phyloP scores from a whole-genome alignment of 1,140 invertebrate genomes.

The Drosophila lowei region DNA sequence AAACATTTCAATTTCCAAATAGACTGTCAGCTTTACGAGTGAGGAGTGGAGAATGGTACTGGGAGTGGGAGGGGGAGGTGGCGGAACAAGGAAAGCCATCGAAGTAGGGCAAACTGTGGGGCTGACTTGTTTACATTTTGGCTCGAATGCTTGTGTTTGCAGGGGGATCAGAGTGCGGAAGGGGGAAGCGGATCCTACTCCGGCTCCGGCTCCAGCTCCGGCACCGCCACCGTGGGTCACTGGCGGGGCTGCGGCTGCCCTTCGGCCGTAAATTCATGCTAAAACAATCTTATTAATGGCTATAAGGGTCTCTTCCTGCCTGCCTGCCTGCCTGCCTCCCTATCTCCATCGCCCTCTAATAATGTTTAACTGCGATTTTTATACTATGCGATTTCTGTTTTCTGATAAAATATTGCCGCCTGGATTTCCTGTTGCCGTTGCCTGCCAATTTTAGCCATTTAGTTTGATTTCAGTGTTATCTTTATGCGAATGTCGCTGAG shows the following conservation, averaged over 20 bases:
- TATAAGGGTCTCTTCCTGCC: conserved; percentile 45
- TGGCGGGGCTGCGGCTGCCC: conserved; percentile 23
- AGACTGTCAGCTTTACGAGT: conserved; percentile 35
- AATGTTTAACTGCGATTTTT: conserved; percentile 81
- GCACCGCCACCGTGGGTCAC: neutral
- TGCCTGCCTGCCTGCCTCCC: conserved; percentile 4
- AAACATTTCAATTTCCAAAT: conserved; percentile 80
- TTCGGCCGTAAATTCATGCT: conserved; percentile 76
- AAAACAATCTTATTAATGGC: conserved; percentile 81
- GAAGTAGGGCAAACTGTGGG: conserved; percentile 16
- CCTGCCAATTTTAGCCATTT: conserved; percentile 78
- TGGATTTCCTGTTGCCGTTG: conserved; percentile 72
- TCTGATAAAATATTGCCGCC: conserved; percentile 63
- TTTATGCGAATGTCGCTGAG: conserved; percentile 66
- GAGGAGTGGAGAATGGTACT: conserved; percentile 3
- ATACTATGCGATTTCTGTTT: conserved; percentile 52
- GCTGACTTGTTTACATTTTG: conserved; percentile 70
- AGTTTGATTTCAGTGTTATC: conserved; percentile 77
- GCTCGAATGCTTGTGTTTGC: conserved; percentile 40
- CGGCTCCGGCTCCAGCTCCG: neutral
- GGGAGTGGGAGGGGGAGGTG: neutral
- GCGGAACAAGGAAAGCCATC: conserved; percentile 7
- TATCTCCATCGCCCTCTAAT: conserved; percentile 39
- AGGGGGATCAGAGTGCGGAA: conserved; percentile 21
- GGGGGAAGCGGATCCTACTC: neutral